phyloP scores from a whole-genome alignment of 2,113 vertebrate genomes.

The Seriola quinqueradiata region DNA sequence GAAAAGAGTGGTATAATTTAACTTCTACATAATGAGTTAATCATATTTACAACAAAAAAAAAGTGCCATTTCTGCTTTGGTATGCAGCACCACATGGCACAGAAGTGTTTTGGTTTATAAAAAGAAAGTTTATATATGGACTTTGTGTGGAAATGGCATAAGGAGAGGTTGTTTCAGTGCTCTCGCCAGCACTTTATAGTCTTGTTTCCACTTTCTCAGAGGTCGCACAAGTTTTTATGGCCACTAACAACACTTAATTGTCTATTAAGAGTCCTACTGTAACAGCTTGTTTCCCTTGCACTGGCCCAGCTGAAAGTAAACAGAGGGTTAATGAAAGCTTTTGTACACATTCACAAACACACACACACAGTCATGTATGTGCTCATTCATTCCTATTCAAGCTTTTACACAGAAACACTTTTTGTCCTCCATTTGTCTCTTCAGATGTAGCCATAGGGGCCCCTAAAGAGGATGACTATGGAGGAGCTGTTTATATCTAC shows the following conservation, averaged over 20 bases:
- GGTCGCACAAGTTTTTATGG: constrained; percentile 71
- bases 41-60: neutral
- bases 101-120: constrained; percentile 66
- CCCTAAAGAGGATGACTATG: constrained; percentile 93
- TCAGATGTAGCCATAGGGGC: constrained; percentile 96
- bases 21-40: constrained; percentile 20
- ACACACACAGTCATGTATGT: neutral
- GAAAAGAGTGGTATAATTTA: constrained; percentile 9
- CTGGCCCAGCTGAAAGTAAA: constrained; percentile 53
- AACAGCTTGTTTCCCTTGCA: constrained; percentile 65
- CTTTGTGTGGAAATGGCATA: constrained; percentile 56
- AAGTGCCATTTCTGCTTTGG: constrained; percentile 18
- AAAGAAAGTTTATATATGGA: constrained; percentile 58
- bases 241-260: constrained; percentile 77
- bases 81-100: constrained; percentile 30
- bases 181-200: constrained; percentile 71
- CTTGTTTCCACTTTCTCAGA: constrained; percentile 78
- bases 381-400: neutral
- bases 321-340: constrained; percentile 60
- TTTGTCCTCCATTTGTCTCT: constrained; percentile 48
- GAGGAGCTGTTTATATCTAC: constrained; percentile 95
- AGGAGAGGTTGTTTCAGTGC: constrained; percentile 62
- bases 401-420: constrained; percentile 22
- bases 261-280: constrained; percentile 74
- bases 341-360: constrained; percentile 42